phyloP scores from a whole-genome alignment of 2,113 vertebrate species.

The Aptenodytes forsteri region DNA sequence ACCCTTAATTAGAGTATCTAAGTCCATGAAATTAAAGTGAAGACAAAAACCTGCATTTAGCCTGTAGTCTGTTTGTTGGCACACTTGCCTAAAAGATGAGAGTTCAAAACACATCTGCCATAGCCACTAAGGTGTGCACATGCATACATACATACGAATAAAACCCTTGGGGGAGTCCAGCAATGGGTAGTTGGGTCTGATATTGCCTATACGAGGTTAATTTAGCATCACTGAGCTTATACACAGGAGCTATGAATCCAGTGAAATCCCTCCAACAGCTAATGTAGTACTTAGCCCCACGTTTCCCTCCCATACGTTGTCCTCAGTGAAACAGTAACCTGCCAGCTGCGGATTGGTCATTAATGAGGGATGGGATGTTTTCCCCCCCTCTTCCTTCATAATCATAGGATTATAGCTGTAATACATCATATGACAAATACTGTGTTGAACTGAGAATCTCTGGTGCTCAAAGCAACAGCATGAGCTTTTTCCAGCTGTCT shows the following conservation, averaged over 20 bases:
- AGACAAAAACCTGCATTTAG: background rate
- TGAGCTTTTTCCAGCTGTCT: background rate
- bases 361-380: background rate
- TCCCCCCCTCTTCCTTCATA: background rate
- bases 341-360: background rate
- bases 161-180: background rate
- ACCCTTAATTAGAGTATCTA: background rate
- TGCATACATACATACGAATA: fast-evolving
- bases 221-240: background rate
- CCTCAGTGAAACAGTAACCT: background rate
- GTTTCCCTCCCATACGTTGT: background rate
- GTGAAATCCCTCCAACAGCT: background rate
- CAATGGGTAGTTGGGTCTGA: background rate
- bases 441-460: background rate
- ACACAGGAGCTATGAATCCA: background rate
- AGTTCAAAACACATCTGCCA: background rate
- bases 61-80: background rate
- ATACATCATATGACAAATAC: background rate
- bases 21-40: background rate
- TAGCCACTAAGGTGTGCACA: background rate
- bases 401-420: background rate
- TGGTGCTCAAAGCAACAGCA: background rate
- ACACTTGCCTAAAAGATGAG: background rate
- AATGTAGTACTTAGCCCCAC: fast-evolving
- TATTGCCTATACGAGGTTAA: background rate